phyloP scores from a whole-genome alignment of 2,797 vertebrate genomes.

The Melanotaenia maccullochi region DNA sequence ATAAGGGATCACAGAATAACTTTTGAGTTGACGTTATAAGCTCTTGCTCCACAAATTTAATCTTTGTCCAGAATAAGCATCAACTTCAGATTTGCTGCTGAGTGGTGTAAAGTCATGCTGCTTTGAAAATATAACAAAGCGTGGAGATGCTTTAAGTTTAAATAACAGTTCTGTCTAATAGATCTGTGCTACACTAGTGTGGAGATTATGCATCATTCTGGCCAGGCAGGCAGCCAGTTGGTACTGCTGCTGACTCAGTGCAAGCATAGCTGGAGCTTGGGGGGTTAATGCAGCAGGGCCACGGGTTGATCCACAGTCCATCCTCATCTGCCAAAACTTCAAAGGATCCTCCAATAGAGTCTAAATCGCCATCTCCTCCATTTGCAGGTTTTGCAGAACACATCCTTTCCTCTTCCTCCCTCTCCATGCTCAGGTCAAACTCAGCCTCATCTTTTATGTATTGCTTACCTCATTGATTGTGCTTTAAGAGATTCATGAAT shows the following conservation, averaged over 20 bases:
- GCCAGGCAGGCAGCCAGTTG: conserved; percentile 51
- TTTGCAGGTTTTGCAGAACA: conserved; percentile 39
- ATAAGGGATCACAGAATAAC: conserved; percentile 29
- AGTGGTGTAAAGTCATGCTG: conserved; percentile 43
- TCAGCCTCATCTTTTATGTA: conserved; percentile 76
- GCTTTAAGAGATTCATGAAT: conserved; percentile 65
- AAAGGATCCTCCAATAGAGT: conserved; percentile 68
- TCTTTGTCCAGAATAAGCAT: conserved; percentile 50
- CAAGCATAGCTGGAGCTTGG: conserved; percentile 51
- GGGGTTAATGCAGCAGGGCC: conserved; percentile 68
- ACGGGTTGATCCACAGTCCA: conserved; percentile 58
- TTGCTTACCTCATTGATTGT: conserved; percentile 70
- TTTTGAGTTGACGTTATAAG: conserved; percentile 31
- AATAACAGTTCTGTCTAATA: conserved; percentile 59
- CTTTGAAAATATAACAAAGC: conserved; percentile 62
- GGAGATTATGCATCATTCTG: conserved; percentile 65
- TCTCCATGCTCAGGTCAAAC: conserved; percentile 63
- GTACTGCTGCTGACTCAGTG: conserved; percentile 71
- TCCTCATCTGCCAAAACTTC: conserved; percentile 75
- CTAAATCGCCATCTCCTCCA: conserved; percentile 63
- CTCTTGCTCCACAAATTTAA: conserved; percentile 32
- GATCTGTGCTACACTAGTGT: conserved; percentile 45
- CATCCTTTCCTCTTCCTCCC: conserved; percentile 21
- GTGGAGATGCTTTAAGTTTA: conserved; percentile 63
- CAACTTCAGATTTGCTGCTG: conserved; percentile 26